Percentiles rank a stretch among this genome's conserved stretches.
Evolutionary conservation across 2,113 vertebrate genomes (phyloP).

Genomic region (Leuciscus idus): DNA sequence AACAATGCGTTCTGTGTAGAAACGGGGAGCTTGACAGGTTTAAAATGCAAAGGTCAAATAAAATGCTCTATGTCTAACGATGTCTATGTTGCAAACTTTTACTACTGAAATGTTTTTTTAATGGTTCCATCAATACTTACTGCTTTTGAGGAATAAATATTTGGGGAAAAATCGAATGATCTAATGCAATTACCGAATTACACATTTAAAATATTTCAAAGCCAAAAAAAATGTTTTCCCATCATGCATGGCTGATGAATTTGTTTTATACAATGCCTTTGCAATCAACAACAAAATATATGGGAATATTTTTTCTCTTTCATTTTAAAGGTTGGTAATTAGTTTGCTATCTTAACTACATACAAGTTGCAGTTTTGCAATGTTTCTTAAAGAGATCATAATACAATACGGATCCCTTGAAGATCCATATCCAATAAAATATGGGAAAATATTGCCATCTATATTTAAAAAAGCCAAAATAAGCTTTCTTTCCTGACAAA

Average conservation of each 20-base stretch:
- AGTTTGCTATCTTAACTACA: neutral
- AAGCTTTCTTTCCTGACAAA: constrained; percentile 39
- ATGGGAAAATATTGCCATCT: neutral
- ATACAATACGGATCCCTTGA: neutral
- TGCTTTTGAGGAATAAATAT: neutral
- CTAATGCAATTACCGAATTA: neutral
- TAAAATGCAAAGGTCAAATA: neutral
- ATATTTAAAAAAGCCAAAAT: constrained; percentile 36
- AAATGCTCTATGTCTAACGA: neutral
- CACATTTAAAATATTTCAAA: neutral
- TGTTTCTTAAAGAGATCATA: neutral
- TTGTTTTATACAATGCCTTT: neutral
- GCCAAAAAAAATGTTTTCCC: neutral
- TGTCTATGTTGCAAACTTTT: neutral
- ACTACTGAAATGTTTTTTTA: neutral
- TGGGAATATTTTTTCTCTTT: neutral
- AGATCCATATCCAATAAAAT: neutral
- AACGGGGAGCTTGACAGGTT: neutral
- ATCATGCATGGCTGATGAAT: neutral
- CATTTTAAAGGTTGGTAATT: neutral
- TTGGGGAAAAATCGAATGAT: neutral
- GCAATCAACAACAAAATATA: neutral
- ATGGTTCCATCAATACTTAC: neutral
- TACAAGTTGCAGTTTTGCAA: neutral
- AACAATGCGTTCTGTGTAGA: neutral